phyloP scores from a whole-genome alignment of 2,113 vertebrate genomes.

The Chaetodon auriga region DNA sequence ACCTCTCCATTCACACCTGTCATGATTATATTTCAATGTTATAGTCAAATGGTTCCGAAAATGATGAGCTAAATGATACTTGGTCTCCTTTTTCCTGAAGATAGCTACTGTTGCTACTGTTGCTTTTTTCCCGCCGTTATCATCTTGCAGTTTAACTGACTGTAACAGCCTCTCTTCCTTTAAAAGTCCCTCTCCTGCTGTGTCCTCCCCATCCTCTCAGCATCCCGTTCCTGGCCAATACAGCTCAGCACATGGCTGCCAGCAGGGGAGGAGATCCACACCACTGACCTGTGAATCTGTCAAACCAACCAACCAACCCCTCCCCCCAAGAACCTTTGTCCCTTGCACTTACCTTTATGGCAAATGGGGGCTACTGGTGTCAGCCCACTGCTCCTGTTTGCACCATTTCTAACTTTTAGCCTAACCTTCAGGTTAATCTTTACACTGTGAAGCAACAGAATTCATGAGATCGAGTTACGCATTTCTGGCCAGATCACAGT shows the following conservation, averaged over 20 bases:
- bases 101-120: conserved; percentile 27
- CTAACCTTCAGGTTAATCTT: no score
- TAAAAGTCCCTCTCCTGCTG: conserved; percentile 52
- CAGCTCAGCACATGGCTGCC: conserved; percentile 63
- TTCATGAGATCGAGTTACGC: no score
- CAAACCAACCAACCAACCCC: not conserved
- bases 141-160: conserved; percentile 51
- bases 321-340: not conserved
- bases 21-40: not conserved
- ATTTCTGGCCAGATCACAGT: no score
- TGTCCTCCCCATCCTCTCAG: conserved; percentile 57
- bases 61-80: not conserved
- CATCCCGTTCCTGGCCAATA: conserved; percentile 49
- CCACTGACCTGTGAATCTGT: conserved; percentile 73
- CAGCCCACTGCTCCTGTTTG: not conserved
- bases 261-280: conserved; percentile 69
- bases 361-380: conserved; percentile 13
- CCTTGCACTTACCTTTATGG: not conserved
- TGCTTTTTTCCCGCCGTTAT: conserved; percentile 48
- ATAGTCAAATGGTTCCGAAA: not conserved
- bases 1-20: not conserved
- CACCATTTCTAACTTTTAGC: no score
- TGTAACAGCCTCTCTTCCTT: conserved; percentile 40
- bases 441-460: no score
- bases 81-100: not conserved